Evolutionary conservation across 30 jellyfish, hydroid and myxozoan species (phyloP).

Genomic region (Sanderia malayensis): DNA sequence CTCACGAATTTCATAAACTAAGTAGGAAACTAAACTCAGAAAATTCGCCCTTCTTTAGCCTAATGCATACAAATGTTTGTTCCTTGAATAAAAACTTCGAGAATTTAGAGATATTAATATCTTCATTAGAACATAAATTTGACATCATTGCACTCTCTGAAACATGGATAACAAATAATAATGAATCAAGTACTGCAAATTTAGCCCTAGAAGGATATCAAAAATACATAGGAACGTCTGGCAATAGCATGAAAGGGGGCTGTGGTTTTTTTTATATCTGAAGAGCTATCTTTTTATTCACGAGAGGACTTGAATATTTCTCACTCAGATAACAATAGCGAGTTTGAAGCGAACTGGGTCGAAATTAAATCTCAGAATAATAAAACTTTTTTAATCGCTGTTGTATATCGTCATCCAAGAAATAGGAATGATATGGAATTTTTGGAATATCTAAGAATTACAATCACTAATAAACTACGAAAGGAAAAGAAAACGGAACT

Average conservation of each 20-base stretch:
- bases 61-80: neutral
- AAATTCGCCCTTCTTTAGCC: neutral
- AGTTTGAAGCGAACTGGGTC: neutral
- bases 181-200: neutral
- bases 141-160: neutral
- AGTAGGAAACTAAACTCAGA: neutral
- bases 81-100: neutral
- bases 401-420: neutral
- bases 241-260: neutral
- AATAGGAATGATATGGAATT: neutral
- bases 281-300: neutral
- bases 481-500: too few relatives aligned
- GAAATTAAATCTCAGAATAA: neutral
- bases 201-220: neutral
- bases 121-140: neutral
- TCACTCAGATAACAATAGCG: neutral
- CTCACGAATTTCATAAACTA: neutral
- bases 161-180: neutral
- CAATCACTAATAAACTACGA: too few relatives aligned
- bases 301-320: neutral
- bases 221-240: neutral
- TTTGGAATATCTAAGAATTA: too few relatives aligned
- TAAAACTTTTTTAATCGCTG: neutral
- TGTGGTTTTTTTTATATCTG: neutral
- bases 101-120: neutral